Conservation (phyloP, 1,140 invertebrate species). For the Chelonus insularis region DNA sequence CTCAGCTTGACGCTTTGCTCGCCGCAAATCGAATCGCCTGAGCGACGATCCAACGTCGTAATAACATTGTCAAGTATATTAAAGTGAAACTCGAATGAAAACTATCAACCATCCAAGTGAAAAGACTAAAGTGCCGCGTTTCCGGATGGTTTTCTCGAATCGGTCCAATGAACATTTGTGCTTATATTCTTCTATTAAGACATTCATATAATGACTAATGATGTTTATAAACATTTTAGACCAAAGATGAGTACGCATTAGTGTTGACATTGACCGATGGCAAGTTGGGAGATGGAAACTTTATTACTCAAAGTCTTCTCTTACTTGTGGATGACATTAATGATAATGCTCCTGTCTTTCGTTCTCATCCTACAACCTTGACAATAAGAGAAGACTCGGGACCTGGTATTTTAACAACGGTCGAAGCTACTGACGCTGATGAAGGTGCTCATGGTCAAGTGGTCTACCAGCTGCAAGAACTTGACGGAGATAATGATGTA, state of each 20-base stretch:
- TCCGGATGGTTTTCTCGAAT: neutral
- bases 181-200: neutral
- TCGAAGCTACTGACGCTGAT: constrained; percentile 87
- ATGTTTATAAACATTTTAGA: constrained; percentile 54
- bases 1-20: constrained; percentile 34
- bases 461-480: constrained; percentile 74
- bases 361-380: constrained; percentile 80
- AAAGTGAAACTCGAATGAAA: constrained; percentile 29
- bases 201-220: neutral
- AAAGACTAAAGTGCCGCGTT: neutral
- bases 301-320: constrained; percentile 86
- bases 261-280: constrained; percentile 89
- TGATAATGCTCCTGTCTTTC: constrained; percentile 87
- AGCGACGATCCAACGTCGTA: constrained; percentile 38
- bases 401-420: constrained; percentile 73
- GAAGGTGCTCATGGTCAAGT: constrained; percentile 90
- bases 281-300: constrained; percentile 82
- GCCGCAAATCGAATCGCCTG: constrained; percentile 44
- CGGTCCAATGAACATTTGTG: neutral
- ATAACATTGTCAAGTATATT: constrained; percentile 38
- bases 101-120: constrained; percentile 3
- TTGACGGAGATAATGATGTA: constrained; percentile 75
- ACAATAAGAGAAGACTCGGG: constrained; percentile 77
- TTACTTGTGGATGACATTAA: constrained; percentile 90
- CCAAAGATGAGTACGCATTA: constrained; percentile 83